These are phyloP conservation scores for Mycalesis mineus DNA, from an alignment of 2,888 invertebrate genomes.

Conservation along the genomic window DNA sequence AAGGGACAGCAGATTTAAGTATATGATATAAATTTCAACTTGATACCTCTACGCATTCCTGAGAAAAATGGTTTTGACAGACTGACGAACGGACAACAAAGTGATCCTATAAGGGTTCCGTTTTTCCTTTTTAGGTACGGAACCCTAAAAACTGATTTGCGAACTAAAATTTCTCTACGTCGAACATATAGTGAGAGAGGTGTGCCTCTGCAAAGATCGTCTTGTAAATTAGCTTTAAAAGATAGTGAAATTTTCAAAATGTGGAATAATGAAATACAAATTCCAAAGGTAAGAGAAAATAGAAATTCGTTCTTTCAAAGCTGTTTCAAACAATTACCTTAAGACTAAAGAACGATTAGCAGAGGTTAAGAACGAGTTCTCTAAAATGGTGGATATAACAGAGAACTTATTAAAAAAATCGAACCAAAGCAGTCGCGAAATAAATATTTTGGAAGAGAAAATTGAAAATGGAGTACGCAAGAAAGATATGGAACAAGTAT, in stretches of 20 bases:
- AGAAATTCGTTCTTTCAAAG: slow-evolving; percentile 41
- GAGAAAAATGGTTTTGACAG: too few relatives aligned
- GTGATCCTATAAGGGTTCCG: too few relatives aligned
- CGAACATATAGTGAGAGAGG: slow-evolving; percentile 33
- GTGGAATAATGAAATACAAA: slow-evolving; percentile 42
- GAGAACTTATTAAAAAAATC: slow-evolving; percentile 55
- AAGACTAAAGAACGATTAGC: slow-evolving; percentile 50
- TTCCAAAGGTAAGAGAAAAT: slow-evolving; percentile 33
- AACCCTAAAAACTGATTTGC: slow-evolving; percentile 33
- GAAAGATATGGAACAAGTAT: neutral
- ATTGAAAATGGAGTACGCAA: slow-evolving; percentile 2
- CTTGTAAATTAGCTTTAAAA: slow-evolving; percentile 23
- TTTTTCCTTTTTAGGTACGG: too few relatives aligned
- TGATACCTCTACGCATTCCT: too few relatives aligned
- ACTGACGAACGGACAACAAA: too few relatives aligned
- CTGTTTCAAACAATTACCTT: slow-evolving; percentile 31
- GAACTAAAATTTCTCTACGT: slow-evolving; percentile 16
- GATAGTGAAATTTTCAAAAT: slow-evolving; percentile 46
- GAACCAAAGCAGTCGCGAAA: slow-evolving; percentile 32
- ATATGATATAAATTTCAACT: too few relatives aligned
- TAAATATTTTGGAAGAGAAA: slow-evolving; percentile 1
- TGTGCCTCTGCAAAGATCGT: slow-evolving; percentile 28
- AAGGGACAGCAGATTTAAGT: too few relatives aligned
- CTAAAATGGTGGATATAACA: slow-evolving; percentile 55
- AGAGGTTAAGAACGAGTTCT: slow-evolving; percentile 54